Conservation (phyloP, 2,797 vertebrate genomes). For the Micromesistius poutassou region DNA sequence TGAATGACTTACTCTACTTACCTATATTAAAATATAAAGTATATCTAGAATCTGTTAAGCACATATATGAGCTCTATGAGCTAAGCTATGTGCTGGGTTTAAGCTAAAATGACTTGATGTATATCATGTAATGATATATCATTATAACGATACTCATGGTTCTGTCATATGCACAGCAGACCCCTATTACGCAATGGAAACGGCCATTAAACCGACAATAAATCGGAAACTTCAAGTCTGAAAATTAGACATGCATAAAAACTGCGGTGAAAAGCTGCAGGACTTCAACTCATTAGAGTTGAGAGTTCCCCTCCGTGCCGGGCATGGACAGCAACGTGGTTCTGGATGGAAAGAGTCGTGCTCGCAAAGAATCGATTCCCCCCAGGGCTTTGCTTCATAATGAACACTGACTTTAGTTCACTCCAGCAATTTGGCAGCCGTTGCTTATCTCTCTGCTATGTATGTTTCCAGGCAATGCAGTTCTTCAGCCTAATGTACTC, state of each 20-base stretch:
- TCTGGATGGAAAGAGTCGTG: background rate
- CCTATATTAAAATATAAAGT: background rate
- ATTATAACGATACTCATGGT: background rate
- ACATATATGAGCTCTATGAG: too few species aligned
- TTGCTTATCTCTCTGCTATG: background rate
- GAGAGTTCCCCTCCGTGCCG: background rate
- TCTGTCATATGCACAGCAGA: background rate
- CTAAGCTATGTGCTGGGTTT: background rate
- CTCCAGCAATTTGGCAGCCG: background rate
- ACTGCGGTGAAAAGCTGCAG: background rate
- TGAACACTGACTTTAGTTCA: background rate
- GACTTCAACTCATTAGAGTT: background rate
- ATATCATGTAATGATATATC: background rate
- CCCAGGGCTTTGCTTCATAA: background rate
- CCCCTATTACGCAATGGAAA: background rate
- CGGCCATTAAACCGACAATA: background rate
- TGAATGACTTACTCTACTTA: background rate
- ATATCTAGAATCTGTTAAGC: background rate
- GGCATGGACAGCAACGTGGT: background rate
- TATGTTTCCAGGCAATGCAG: background rate
- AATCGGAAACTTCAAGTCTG: background rate
- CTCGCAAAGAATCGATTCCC: background rate
- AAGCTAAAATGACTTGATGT: background rate
- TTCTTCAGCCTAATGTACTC: background rate
- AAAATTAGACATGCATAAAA: background rate